These are phyloP conservation scores for Arothron firmamentum DNA, from an alignment of 2,113 vertebrate genomes.

Conservation along the genomic window DNA sequence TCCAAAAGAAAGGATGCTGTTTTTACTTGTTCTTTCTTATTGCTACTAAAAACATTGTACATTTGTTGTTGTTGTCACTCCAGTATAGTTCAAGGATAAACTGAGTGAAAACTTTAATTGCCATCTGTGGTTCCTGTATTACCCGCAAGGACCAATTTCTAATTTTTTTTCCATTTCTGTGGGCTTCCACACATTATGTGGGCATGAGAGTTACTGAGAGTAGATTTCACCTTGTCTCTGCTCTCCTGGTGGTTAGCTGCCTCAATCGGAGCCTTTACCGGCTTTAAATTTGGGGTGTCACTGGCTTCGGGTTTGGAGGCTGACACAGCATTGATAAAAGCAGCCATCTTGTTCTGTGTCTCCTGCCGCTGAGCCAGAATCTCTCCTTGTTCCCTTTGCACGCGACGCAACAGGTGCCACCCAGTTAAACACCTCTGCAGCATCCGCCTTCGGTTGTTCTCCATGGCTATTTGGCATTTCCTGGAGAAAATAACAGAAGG, in stretches of 20 bases:
- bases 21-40: too few species aligned
- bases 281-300: constrained; percentile 1
- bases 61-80: too few species aligned
- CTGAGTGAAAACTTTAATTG: too few species aligned
- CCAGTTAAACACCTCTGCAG: constrained; percentile 75
- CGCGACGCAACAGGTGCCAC: constrained; percentile 81
- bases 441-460: constrained; percentile 76
- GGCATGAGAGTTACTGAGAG: background rate
- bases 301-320: constrained; percentile 59
- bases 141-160: too few species aligned
- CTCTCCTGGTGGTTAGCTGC: constrained; percentile 25
- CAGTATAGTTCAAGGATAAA: too few species aligned
- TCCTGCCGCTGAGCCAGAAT: constrained; percentile 78
- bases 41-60: too few species aligned
- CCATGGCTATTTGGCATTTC: constrained; percentile 76
- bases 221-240: constrained; percentile 46
- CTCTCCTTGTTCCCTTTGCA: constrained; percentile 67
- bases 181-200: too few species aligned
- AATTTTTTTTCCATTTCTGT: too few species aligned
- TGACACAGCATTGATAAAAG: constrained; percentile 76
- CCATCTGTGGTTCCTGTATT: too few species aligned
- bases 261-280: constrained; percentile 18
- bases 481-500: constrained; percentile 60
- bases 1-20: too few species aligned
- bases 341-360: constrained; percentile 82